Evolutionary conservation across 30 jellyfish, hydroid and myxozoan genomes (phyloP), one percentile per base, ranked within the genome.

Genomic region (Sanderia malayensis): DNA sequence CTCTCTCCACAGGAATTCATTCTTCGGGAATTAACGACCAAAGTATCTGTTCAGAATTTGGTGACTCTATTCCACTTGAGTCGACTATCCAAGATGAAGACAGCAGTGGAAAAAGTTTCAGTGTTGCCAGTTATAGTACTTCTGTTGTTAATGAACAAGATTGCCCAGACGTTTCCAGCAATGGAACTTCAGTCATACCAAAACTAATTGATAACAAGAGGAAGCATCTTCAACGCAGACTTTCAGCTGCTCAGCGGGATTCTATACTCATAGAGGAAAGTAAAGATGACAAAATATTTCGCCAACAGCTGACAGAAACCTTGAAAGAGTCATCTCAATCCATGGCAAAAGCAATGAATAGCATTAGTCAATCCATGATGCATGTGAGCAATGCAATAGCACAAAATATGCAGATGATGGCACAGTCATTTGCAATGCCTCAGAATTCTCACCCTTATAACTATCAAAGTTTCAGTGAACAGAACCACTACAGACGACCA

Each of bases 211-310:
- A 79, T 77, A 79, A 79, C 55, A 79, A 79, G 61, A 65, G 83
- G 31, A 44, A 66, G 65, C 90, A 79, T 27, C 46, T 63, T 53
- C 75, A 79, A 27, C 62, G 60, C 31, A 26, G 61, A 26, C 73
- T 64, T 71, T 79, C 84, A 44, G 59, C 78, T 63, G 75, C 82
- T 7, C 84, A 79, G 60, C 74, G 75, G 31, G 90, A 79, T 57
- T 37, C 29, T 31, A 26, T 47, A 21, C 67, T 79, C 30, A 61
- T 79, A 34, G 79, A 63, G 13, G 75, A 29, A 64, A 64, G 52
- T 28, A 80, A 76, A 46, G 80, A 76, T 33, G 86, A 44, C 19
- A 63, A 37, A 37, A 6, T 37, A 4, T 37, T 6, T 37, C 52
- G 13, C 52, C 6, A 37, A 37, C 52, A 37, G 52, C 52, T 37